Evolutionary conservation across 2,888 invertebrate species (phyloP), one percentile per base, ranked within the genome.

Genomic region (Drosophila formosana): DNA sequence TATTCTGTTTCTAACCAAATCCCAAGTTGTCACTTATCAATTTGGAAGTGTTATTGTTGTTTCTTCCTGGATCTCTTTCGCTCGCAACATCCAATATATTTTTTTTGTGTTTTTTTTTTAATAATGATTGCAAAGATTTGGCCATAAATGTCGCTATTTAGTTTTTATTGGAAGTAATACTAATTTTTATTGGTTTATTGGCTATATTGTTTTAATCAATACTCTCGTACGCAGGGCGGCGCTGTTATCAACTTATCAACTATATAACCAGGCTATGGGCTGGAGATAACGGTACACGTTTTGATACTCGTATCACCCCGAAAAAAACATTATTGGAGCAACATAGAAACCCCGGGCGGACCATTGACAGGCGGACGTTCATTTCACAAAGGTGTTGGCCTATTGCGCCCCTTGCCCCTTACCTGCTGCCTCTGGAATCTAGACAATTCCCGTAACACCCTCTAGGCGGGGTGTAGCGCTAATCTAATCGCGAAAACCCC

Each of bases 81-180:
- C 55, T 56, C 23, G 8, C 9, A 52, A 52, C 28, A 11, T 37
- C 11, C 39, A 49, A 53, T 34, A 39, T 52, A 45, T 49, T 47
- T 65, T 72, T 75, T 79, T 18, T 18, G 18, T 18, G n/a, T 18
- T 18, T 18, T 47, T 49, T 47, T 65, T 72, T 75, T 79, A 88
- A 89, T 87, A 87, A 80, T 77, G 72, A 82, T 82, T 83, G 80
- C 85, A 89, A 90, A 89, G 90, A 89, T 89, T 90, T 89, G 82
- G 82, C 78, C 82, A 80, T 87, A 83, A 90, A 85, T 89, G 90
- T 90, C 90, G 91, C 90, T 88, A 78, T 91, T 89, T 81, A 78
- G 81, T 73, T 89, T 90, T 91, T 90, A 91, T 90, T 90, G 83
- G 90, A 90, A 82, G 90, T 89, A 87, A 91, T 89, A 82, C 83